Conservation (phyloP, 2,888 invertebrate genomes). For the Eupeodes latifasciatus region DNA sequence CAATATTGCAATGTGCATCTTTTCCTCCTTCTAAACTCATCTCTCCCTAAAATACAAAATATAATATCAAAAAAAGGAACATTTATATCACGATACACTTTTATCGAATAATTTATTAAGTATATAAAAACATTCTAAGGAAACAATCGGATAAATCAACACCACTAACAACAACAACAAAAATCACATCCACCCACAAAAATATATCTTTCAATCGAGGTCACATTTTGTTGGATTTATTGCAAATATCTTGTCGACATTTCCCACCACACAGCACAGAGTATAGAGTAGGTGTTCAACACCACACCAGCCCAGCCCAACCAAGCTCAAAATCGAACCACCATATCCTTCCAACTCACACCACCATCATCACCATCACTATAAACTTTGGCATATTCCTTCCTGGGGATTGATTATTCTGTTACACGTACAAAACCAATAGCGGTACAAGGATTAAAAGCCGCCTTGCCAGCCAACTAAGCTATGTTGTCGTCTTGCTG, state of each 20-base stretch:
- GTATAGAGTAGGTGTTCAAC: not conserved
- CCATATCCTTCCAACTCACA: not conserved
- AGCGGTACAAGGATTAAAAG: slow-evolving; percentile 70
- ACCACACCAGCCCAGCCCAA: slow-evolving; percentile 34
- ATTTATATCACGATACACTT: slow-evolving; percentile 18
- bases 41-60: slow-evolving; percentile 11
- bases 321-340: not conserved
- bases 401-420: slow-evolving; percentile 69
- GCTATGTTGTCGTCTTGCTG: not conserved
- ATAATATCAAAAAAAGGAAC: not conserved
- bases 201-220: slow-evolving; percentile 69
- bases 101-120: slow-evolving; percentile 28
- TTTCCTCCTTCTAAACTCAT: not conserved
- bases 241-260: slow-evolving; percentile 74
- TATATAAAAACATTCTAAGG: slow-evolving; percentile 23
- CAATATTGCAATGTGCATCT: slow-evolving; percentile 35
- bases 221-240: slow-evolving; percentile 75
- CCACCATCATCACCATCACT: not conserved
- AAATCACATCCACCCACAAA: slow-evolving; percentile 54
- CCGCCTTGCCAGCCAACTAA: slow-evolving; percentile 21
- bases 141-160: slow-evolving; percentile 62
- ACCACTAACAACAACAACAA: slow-evolving; percentile 4
- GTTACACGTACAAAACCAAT: slow-evolving; percentile 65
- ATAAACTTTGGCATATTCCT: slow-evolving; percentile 29
- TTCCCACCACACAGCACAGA: slow-evolving; percentile 35